These are phyloP conservation scores for Spisula solida DNA, from an alignment of 2,888 invertebrate species.

Conservation along the genomic window DNA sequence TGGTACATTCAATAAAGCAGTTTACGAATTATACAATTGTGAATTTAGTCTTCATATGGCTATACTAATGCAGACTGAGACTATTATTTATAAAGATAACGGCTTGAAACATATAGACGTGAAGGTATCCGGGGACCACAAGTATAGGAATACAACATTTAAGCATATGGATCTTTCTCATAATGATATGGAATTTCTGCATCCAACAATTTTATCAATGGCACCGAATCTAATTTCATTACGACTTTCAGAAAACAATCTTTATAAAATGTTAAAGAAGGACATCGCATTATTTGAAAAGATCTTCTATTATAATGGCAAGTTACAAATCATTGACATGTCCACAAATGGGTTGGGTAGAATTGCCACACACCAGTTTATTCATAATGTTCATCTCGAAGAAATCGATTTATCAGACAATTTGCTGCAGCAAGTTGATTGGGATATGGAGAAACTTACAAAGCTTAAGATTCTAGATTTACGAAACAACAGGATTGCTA, in stretches of 20 bases:
- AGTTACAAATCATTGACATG: slow-evolving; percentile 16
- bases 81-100: not conserved
- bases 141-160: not conserved
- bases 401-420: slow-evolving; percentile 25
- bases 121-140: not conserved
- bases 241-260: not conserved
- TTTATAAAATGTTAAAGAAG: slow-evolving; percentile 19
- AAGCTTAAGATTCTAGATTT: slow-evolving; percentile 25
- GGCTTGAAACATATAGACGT: slow-evolving; percentile 1
- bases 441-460: not conserved
- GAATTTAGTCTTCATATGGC: not conserved
- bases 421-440: slow-evolving; percentile 8
- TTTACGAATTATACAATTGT: not conserved
- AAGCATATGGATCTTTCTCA: not conserved
- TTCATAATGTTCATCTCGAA: not conserved
- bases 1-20: not conserved
- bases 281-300: slow-evolving; percentile 12
- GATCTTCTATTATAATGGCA: not conserved
- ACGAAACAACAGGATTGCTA: not conserved
- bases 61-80: not conserved
- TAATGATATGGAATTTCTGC: slow-evolving; percentile 20
- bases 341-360: not conserved
- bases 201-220: not conserved
- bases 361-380: slow-evolving; percentile 22
- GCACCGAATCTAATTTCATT: not conserved